A percentile compares a stretch with the other conserved stretches of the same genome.
Evolutionary conservation across 2,113 vertebrate genomes (phyloP).

Genomic region (Leucopsar rothschildi): DNA sequence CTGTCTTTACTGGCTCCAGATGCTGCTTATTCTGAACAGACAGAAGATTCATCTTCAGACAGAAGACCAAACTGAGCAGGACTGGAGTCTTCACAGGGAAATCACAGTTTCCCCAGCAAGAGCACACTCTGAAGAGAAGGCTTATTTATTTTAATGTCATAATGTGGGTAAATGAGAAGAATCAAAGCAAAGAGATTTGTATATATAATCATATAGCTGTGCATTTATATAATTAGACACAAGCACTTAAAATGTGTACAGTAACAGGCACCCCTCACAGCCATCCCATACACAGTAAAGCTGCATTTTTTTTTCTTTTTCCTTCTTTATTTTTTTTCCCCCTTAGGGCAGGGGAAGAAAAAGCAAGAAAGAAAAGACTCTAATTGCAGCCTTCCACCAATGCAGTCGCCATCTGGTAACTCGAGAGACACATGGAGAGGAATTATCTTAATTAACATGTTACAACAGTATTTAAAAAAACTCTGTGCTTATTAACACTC

Average conservation of each 20-base stretch:
- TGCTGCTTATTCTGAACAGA: slow-evolving; percentile 5
- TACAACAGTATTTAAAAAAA: slow-evolving; percentile 67
- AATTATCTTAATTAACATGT: slow-evolving; percentile 80
- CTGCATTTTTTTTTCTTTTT: neutral
- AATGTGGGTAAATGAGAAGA: slow-evolving; percentile 46
- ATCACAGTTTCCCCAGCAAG: slow-evolving; percentile 20
- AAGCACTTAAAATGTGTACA: slow-evolving; percentile 60
- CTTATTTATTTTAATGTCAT: slow-evolving; percentile 30
- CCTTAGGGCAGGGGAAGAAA: slow-evolving; percentile 3
- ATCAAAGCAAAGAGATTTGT: slow-evolving; percentile 55
- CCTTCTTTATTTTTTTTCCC: neutral
- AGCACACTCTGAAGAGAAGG: slow-evolving; percentile 7
- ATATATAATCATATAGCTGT: slow-evolving; percentile 67
- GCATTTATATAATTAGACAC: slow-evolving; percentile 73
- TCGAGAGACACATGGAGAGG: slow-evolving; percentile 63
- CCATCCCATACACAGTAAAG: slow-evolving; percentile 55
- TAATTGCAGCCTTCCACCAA: slow-evolving; percentile 75
- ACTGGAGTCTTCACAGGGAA: slow-evolving; percentile 13
- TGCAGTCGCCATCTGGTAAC: slow-evolving; percentile 75
- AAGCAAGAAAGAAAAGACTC: slow-evolving; percentile 64
- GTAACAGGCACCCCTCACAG: slow-evolving; percentile 65
- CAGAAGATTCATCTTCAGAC: neutral
- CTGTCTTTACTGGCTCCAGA: slow-evolving; percentile 35
- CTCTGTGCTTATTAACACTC: slow-evolving; percentile 64
- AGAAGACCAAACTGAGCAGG: slow-evolving; percentile 16